A percentile compares a stretch with the other conserved stretches of the same genome.
phyloP scores from a whole-genome alignment of 2,797 vertebrate species.

The Helostoma temminkii region DNA sequence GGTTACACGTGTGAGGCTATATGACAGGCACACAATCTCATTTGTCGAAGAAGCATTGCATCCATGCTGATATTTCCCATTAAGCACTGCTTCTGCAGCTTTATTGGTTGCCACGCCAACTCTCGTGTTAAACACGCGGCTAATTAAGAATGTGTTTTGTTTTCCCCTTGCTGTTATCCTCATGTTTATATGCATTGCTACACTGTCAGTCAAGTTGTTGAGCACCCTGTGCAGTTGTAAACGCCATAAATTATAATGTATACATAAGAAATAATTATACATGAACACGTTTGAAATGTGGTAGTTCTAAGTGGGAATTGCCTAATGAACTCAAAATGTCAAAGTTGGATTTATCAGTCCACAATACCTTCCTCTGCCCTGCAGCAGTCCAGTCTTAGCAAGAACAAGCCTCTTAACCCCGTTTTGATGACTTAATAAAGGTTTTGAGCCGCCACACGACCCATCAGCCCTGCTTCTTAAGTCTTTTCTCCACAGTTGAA shows the following conservation, averaged over 20 bases:
- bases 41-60: conserved; percentile 46
- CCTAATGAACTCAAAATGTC: conserved; percentile 47
- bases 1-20: not conserved
- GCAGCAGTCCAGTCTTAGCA: conserved; percentile 31
- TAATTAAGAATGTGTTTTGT: conserved; percentile 65
- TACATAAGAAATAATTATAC: conserved; percentile 12
- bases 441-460: conserved; percentile 43
- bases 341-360: conserved; percentile 22
- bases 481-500: conserved; percentile 42
- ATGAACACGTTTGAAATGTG: conserved; percentile 1
- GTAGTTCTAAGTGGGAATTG: not conserved
- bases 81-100: conserved; percentile 47
- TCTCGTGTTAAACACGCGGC: conserved; percentile 50
- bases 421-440: conserved; percentile 60
- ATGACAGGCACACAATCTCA: conserved; percentile 37
- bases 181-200: conserved; percentile 48
- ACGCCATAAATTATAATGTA: conserved; percentile 12
- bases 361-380: conserved; percentile 12
- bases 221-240: not conserved
- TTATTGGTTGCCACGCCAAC: conserved; percentile 63
- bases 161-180: conserved; percentile 34
- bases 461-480: conserved; percentile 52
- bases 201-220: conserved; percentile 41
- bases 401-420: conserved; percentile 53
- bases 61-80: conserved; percentile 52